phyloP scores from a whole-genome alignment of 2,888 invertebrate species.

The Cryptops parisi region DNA sequence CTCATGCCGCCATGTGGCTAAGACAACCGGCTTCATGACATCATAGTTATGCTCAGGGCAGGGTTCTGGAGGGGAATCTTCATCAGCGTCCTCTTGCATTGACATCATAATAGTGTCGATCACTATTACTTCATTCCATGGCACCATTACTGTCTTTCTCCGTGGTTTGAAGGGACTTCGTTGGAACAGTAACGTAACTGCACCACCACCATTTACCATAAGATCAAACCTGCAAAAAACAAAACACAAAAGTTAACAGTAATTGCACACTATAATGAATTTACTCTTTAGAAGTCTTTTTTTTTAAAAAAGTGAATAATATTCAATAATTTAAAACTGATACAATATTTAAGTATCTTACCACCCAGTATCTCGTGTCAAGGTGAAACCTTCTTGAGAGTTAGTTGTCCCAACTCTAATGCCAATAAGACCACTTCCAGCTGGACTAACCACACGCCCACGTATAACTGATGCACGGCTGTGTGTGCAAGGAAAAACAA shows the following conservation, averaged over 20 bases:
- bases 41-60: constrained; percentile 81
- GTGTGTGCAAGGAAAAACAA: constrained; percentile 38
- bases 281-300: too few species aligned
- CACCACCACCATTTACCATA: constrained; percentile 95
- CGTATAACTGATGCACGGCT: constrained; percentile 98
- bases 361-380: constrained; percentile 87
- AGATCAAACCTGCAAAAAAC: constrained; percentile 76
- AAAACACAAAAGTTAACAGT: too few species aligned
- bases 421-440: constrained; percentile 91
- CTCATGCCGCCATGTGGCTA: constrained; percentile 80
- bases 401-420: constrained; percentile 80
- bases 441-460: constrained; percentile 87
- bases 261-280: too few species aligned
- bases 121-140: constrained; percentile 96
- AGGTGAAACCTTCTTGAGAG: constrained; percentile 88
- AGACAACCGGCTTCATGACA: constrained; percentile 63
- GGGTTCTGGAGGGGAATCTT: constrained; percentile 30
- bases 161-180: constrained; percentile 82
- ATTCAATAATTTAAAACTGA: not conserved
- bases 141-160: constrained; percentile 79
- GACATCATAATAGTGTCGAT: constrained; percentile 25
- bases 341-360: constrained; percentile 38
- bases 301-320: too few species aligned
- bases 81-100: constrained; percentile 19
- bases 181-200: constrained; percentile 91